Evolutionary conservation across 1,140 invertebrate species (phyloP).

Genomic region (Anastrepha ludens): DNA sequence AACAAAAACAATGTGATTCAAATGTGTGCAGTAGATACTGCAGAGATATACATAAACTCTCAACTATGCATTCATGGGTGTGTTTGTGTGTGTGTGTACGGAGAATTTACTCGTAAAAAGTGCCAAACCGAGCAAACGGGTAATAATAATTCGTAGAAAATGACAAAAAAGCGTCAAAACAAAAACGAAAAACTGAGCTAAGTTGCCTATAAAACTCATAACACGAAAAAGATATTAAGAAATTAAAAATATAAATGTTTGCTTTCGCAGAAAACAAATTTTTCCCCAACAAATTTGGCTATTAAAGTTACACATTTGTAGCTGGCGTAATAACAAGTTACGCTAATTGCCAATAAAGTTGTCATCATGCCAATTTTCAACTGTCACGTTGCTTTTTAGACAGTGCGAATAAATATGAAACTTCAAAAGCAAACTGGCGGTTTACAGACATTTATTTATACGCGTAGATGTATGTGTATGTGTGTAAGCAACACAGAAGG

Average conservation of each 20-base stretch:
- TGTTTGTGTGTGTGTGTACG: background rate
- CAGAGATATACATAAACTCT: too few species aligned
- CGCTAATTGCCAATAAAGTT: constrained; percentile 46
- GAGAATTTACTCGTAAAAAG: background rate
- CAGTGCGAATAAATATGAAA: background rate
- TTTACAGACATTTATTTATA: background rate
- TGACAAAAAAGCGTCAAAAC: background rate
- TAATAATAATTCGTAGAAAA: constrained; percentile 36
- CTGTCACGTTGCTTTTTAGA: constrained; percentile 18
- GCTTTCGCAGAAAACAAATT: constrained; percentile 19
- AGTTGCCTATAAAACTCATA: constrained; percentile 1
- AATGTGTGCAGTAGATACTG: background rate
- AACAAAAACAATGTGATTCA: constrained; percentile 17
- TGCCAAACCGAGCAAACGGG: constrained; percentile 30
- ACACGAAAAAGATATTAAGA: constrained; percentile 41
- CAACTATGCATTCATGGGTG: background rate
- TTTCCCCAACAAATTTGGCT: constrained; percentile 4
- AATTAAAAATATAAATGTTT: constrained; percentile 12
- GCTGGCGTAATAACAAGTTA: background rate
- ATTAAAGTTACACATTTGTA: constrained; percentile 12
- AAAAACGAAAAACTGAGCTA: background rate
- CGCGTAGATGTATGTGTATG: background rate
- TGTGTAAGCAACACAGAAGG: background rate
- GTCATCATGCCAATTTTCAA: constrained; percentile 44
- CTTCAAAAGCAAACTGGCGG: background rate